Evolutionary conservation across 2,888 invertebrate species (phyloP).

Genomic region (Leptinotarsa haldemani): DNA sequence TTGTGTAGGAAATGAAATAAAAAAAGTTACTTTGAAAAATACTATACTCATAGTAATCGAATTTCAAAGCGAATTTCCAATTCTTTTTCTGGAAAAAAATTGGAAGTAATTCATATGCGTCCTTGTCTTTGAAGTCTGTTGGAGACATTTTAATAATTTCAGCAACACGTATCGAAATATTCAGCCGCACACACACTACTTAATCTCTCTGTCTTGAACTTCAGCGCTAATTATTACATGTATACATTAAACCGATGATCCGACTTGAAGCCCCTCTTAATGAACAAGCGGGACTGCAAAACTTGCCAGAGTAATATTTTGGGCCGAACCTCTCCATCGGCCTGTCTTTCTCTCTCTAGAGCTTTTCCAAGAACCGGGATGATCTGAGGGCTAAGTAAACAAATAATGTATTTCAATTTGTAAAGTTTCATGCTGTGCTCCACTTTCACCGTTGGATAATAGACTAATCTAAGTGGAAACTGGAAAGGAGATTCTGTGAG

Average conservation of each 20-base stretch:
- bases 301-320: constrained; percentile 29
- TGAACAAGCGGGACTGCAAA: constrained; percentile 20
- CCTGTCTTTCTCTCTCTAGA: constrained; percentile 15
- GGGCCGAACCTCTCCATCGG: constrained; percentile 21
- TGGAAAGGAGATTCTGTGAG: constrained; percentile 30
- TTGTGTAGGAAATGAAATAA: no score
- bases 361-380: constrained; percentile 24
- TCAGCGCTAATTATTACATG: constrained; percentile 23
- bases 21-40: no score
- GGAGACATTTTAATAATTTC: no score
- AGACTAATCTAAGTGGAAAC: constrained; percentile 36
- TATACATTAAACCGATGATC: constrained; percentile 37
- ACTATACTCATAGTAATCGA: no score
- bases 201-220: no score
- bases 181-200: no score
- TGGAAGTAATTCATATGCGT: no score
- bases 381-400: constrained; percentile 33
- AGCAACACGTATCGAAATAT: no score
- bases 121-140: no score
- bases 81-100: no score
- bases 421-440: constrained; percentile 37
- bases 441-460: constrained; percentile 37
- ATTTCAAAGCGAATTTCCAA: no score
- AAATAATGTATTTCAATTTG: constrained; percentile 42
- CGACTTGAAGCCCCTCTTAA: constrained; percentile 27